Conservation (phyloP, 2,797 vertebrate species). For the Rhabdophis nuchalis region DNA sequence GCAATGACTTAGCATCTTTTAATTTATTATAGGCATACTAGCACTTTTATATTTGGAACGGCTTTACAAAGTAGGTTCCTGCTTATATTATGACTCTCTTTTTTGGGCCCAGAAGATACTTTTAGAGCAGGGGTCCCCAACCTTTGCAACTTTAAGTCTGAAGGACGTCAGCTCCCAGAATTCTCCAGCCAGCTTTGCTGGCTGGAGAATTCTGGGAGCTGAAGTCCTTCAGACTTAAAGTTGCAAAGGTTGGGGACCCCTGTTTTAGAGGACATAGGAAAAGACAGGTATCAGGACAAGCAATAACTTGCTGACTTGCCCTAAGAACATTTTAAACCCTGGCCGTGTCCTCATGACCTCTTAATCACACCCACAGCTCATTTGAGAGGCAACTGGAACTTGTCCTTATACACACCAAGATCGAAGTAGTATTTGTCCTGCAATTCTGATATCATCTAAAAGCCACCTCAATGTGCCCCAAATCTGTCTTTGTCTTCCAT, state of each 20-base stretch:
- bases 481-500: not conserved
- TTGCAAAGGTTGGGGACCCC: no score
- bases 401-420: not conserved
- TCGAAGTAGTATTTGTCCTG: not conserved
- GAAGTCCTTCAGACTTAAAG: no score
- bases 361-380: not conserved
- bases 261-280: not conserved
- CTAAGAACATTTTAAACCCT: not conserved
- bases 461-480: not conserved
- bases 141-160: no score
- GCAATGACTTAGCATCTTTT: not conserved
- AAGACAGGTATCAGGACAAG: not conserved
- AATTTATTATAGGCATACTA: not conserved
- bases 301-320: not conserved
- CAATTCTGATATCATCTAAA: not conserved
- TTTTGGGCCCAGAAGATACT: not conserved
- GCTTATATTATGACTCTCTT: not conserved
- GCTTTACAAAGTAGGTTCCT: not conserved
- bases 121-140: no score
- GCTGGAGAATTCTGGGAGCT: no score
- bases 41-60: not conserved
- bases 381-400: not conserved
- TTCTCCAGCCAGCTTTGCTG: no score
- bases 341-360: not conserved
- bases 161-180: no score